Percentiles rank a stretch among this genome's conserved stretches.
Evolutionary conservation across 2,797 vertebrate species (phyloP).

Genomic region (Ceryle rudis): DNA sequence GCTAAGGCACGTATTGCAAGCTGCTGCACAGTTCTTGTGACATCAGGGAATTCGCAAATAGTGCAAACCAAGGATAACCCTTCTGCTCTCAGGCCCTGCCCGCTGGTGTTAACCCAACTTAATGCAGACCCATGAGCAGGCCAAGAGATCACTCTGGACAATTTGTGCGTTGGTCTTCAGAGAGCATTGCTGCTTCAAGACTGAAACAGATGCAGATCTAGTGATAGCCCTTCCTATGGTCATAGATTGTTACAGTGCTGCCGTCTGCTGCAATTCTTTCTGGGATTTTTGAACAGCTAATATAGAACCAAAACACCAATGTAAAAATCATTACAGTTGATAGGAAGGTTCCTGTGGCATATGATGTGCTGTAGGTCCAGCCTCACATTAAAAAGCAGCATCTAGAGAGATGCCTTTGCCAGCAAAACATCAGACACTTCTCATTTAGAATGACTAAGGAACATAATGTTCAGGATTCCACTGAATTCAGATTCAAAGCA

Average conservation of each 20-base stretch:
- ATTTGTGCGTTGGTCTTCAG: neutral
- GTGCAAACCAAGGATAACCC: neutral
- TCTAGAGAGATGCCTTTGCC: neutral
- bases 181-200: neutral
- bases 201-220: neutral
- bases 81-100: neutral
- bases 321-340: neutral
- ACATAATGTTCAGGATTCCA: neutral
- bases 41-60: neutral
- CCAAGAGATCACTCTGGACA: neutral
- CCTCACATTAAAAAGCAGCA: neutral
- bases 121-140: neutral
- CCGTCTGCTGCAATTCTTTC: neutral
- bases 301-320: fast-evolving
- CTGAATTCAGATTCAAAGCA: neutral
- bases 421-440: neutral
- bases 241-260: neutral
- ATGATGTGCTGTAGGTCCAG: fast-evolving
- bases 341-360: neutral
- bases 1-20: neutral
- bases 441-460: neutral
- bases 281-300: neutral
- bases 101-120: fast-evolving
- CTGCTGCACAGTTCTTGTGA: fast-evolving
- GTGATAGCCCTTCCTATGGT: neutral